Percentiles rank a stretch among this genome's conserved stretches.
Evolutionary conservation across 2,113 vertebrate genomes (phyloP).

Genomic region (Thunnus maccoyii): DNA sequence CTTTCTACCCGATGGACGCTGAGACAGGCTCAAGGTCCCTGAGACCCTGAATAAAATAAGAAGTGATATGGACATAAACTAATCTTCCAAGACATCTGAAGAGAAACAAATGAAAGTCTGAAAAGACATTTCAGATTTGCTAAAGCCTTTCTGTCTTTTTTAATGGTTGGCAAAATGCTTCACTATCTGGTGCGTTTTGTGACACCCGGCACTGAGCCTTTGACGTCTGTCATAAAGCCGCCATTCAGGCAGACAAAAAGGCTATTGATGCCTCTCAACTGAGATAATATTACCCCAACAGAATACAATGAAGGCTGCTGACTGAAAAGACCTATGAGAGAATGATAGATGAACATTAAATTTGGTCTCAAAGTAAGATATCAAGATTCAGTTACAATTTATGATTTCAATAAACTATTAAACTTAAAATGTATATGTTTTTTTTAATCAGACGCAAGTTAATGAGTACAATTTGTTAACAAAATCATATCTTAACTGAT

Average conservation of each 20-base stretch:
- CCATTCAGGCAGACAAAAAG: slow-evolving; percentile 71
- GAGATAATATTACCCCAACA: slow-evolving; percentile 72
- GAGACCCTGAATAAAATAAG: slow-evolving; percentile 3
- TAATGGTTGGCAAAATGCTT: slow-evolving; percentile 21
- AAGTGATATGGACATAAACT: background rate
- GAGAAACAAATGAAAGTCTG: slow-evolving; percentile 2
- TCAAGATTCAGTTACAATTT: background rate
- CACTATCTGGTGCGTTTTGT: slow-evolving; percentile 53
- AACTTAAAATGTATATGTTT: background rate
- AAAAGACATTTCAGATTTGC: slow-evolving; percentile 12
- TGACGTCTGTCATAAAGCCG: slow-evolving; percentile 63
- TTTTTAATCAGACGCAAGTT: too few species aligned
- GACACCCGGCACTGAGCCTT: slow-evolving; percentile 42
- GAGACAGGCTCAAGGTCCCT: background rate
- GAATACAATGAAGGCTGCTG: slow-evolving; percentile 37
- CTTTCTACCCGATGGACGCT: background rate
- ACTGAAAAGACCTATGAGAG: background rate
- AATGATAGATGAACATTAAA: background rate
- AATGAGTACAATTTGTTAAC: background rate
- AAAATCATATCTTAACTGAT: background rate
- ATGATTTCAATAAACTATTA: background rate
- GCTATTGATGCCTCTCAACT: slow-evolving; percentile 56
- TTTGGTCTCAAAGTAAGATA: background rate
- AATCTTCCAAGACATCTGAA: slow-evolving; percentile 1
- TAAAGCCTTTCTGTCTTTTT: slow-evolving; percentile 14